phyloP scores from a whole-genome alignment of 2,888 invertebrate genomes.

The Euzetes globulus region DNA sequence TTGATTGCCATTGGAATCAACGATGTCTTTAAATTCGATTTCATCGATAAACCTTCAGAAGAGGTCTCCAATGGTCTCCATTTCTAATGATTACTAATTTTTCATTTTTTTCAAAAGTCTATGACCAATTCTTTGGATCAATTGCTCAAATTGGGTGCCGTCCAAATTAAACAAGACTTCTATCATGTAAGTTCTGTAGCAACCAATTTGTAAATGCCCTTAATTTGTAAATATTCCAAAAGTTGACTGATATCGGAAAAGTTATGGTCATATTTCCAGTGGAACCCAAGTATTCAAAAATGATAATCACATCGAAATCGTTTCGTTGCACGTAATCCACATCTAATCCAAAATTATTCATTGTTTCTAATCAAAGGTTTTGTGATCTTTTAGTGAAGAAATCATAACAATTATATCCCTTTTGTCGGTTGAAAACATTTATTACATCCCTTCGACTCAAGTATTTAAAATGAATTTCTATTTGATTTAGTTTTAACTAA shows the following conservation, averaged over 20 bases:
- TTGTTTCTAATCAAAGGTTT: too few relatives aligned
- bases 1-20: constrained; percentile 75
- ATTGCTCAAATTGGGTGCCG: constrained; percentile 56
- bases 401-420: constrained; percentile 75
- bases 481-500: constrained; percentile 19
- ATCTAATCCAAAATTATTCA: too few relatives aligned
- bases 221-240: constrained; percentile 27
- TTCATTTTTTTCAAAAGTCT: too few relatives aligned
- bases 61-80: not conserved
- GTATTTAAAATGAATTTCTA: constrained; percentile 43
- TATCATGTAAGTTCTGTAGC: constrained; percentile 42
- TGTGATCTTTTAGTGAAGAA: constrained; percentile 54
- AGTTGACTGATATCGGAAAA: constrained; percentile 68
- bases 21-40: constrained; percentile 68
- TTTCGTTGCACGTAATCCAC: constrained; percentile 53
- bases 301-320: constrained; percentile 66
- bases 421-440: constrained; percentile 78
- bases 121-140: constrained; percentile 49
- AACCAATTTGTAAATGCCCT: constrained; percentile 43
- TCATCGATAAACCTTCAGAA: constrained; percentile 46
- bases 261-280: constrained; percentile 85
- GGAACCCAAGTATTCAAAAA: constrained; percentile 78
- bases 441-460: constrained; percentile 64
- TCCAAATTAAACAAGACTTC: constrained; percentile 50
- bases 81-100: too few relatives aligned